Evolutionary conservation across 2,113 vertebrate species (phyloP).

Genomic region (Corythoichthys intestinalis): DNA sequence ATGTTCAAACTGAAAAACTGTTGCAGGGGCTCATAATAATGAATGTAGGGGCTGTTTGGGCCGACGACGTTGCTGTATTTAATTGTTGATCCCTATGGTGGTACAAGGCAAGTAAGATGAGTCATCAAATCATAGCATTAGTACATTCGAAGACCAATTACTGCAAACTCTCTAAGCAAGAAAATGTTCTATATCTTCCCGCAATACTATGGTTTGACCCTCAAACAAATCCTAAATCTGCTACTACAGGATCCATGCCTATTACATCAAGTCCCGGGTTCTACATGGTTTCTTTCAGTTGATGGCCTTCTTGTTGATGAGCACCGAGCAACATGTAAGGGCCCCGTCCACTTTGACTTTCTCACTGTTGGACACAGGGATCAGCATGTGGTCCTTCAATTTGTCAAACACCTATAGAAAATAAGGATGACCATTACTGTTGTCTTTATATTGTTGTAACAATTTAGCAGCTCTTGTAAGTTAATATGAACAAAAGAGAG

Average conservation of each 20-base stretch:
- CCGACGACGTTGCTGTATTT: too few species aligned
- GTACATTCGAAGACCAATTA: too few species aligned
- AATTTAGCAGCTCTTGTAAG: not conserved
- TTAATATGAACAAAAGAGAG: not conserved
- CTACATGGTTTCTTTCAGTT: constrained; percentile 67
- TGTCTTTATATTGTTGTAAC: not conserved
- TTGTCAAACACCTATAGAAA: constrained; percentile 87
- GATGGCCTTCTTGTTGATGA: constrained; percentile 84
- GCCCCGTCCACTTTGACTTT: constrained; percentile 85
- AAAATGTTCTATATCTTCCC: not conserved
- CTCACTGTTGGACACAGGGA: constrained; percentile 82
- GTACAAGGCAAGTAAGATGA: too few species aligned
- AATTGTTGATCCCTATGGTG: too few species aligned
- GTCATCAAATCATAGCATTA: too few species aligned
- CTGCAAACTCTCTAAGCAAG: not conserved
- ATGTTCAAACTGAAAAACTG: too few species aligned
- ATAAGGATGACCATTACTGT: not conserved
- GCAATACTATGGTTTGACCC: not conserved
- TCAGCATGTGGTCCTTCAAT: constrained; percentile 92
- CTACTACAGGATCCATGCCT: not conserved
- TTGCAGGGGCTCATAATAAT: too few species aligned
- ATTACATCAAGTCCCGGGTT: not conserved
- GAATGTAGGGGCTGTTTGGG: too few species aligned
- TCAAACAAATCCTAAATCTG: constrained; percentile 3
- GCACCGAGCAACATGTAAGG: constrained; percentile 87